A percentile compares a stretch with the other conserved stretches of the same genome.
Evolutionary conservation across 1,140 invertebrate species (phyloP).

Genomic region (Cyclina sinensis): DNA sequence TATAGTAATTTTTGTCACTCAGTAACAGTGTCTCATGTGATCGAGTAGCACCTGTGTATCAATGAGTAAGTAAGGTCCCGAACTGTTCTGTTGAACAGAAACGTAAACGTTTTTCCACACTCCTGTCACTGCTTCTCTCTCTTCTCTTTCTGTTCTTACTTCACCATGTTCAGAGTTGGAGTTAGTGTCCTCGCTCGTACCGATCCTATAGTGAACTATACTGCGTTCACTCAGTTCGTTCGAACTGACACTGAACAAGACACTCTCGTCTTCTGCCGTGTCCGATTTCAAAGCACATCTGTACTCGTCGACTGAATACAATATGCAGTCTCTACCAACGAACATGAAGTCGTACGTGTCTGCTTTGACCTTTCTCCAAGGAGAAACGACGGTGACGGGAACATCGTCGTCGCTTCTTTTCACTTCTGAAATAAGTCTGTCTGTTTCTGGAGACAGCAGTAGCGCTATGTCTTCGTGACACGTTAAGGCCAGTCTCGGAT

Average conservation of each 20-base stretch:
- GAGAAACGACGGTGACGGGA: background rate
- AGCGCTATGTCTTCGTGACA: background rate
- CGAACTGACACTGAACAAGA: background rate
- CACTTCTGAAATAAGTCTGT: background rate
- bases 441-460: background rate
- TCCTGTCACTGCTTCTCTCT: too few species aligned
- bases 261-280: background rate
- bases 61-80: background rate
- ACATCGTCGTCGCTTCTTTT: background rate
- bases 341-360: slow-evolving; percentile 3
- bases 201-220: too few species aligned
- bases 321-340: background rate
- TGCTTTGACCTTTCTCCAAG: background rate
- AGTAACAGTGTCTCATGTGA: background rate
- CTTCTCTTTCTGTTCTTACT: too few species aligned
- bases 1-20: background rate
- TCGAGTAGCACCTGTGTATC: background rate
- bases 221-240: too few species aligned
- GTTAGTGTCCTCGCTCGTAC: too few species aligned
- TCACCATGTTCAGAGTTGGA: too few species aligned
- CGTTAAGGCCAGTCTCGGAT: slow-evolving; percentile 3
- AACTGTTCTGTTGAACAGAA: background rate
- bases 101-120: background rate
- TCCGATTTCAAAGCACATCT: slow-evolving; percentile 5
- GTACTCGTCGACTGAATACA: background rate